phyloP scores from a whole-genome alignment of 2,888 invertebrate species.

The Stictocephala bisonia region DNA sequence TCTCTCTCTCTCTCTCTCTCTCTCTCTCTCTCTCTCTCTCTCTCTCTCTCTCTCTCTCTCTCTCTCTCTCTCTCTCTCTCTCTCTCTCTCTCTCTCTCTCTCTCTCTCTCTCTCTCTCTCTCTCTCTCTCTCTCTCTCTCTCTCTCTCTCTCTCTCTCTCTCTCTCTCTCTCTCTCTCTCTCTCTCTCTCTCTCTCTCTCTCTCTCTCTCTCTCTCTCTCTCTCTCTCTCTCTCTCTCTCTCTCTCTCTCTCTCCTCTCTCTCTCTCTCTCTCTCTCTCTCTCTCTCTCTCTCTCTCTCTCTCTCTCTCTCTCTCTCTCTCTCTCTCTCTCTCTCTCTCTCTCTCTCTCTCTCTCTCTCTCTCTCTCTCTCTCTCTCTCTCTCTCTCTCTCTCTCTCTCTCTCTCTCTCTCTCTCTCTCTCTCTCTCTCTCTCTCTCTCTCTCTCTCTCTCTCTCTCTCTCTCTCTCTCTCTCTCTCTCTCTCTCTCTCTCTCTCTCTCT shows the following conservation, averaged over 20 bases:
- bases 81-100: background rate
- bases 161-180: background rate
- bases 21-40: background rate
- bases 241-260: background rate
- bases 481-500: constrained; percentile 24
- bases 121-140: background rate
- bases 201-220: background rate
- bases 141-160: constrained; percentile 20
- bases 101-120: background rate
- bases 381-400: constrained; percentile 11
- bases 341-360: background rate
- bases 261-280: background rate
- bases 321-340: background rate
- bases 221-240: background rate
- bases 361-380: constrained; percentile 5
- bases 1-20: background rate
- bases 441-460: constrained; percentile 24
- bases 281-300: background rate
- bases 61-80: background rate
- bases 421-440: constrained; percentile 24
- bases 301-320: background rate
- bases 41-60: background rate
- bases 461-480: constrained; percentile 24
- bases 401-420: constrained; percentile 24
- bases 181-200: background rate